Evolutionary conservation across 2,113 vertebrate species (phyloP).

Genomic region (Gavialis gangeticus): DNA sequence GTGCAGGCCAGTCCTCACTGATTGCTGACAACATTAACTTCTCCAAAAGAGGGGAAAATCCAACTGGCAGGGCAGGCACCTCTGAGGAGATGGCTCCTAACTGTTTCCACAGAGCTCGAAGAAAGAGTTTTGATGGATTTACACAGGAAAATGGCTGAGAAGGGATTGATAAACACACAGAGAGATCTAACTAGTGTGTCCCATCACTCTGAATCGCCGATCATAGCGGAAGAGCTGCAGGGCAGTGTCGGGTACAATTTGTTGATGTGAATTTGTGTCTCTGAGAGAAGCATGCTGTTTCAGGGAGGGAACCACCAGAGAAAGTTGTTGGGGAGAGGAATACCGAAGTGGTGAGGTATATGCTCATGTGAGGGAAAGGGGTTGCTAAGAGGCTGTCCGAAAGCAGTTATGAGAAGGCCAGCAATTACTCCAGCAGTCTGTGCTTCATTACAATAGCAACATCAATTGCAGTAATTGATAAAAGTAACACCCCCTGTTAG

Average conservation of each 20-base stretch:
- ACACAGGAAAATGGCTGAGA: constrained; percentile 67
- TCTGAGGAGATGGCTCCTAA: constrained; percentile 69
- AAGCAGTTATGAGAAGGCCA: constrained; percentile 39
- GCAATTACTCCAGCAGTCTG: not conserved
- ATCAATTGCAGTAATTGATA: accelerated
- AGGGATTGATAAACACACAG: constrained; percentile 74
- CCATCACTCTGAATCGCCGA: constrained; percentile 74
- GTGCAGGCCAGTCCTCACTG: not conserved
- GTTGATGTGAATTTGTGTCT: constrained; percentile 67
- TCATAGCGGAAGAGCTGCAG: constrained; percentile 65
- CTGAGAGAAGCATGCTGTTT: constrained; percentile 69
- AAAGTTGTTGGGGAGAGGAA: constrained; percentile 36
- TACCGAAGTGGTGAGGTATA: not conserved
- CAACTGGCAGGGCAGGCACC: constrained; percentile 64
- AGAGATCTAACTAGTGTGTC: constrained; percentile 75
- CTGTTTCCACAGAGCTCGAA: constrained; percentile 59
- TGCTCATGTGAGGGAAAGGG: not conserved
- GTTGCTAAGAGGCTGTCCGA: not conserved
- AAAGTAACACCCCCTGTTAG: too few species aligned
- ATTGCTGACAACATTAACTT: not conserved
- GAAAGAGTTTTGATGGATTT: constrained; percentile 66
- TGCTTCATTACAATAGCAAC: not conserved
- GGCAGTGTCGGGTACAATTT: constrained; percentile 74
- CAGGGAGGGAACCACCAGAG: constrained; percentile 23
- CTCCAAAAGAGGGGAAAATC: not conserved